A percentile compares a stretch with the other conserved stretches of the same genome.
These are phyloP conservation scores for Microplitis demolitor DNA, from an alignment of 1,140 invertebrate species.

Conservation along the genomic window DNA sequence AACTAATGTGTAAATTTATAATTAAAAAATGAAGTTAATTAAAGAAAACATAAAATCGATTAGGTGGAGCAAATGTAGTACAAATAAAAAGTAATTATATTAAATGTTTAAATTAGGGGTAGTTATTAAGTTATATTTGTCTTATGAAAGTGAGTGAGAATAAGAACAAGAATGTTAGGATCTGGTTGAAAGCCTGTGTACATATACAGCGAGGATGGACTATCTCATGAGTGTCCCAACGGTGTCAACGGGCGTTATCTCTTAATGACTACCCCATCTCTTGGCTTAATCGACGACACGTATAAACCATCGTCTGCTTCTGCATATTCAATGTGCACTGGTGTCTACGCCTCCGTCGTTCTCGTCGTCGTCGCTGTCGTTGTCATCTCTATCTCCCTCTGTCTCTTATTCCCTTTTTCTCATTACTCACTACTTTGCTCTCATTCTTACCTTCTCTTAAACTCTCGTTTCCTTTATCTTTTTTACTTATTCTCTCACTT, in stretches of 20 bases:
- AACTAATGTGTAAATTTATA: too few species aligned
- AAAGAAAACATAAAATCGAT: too few species aligned
- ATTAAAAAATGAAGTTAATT: too few species aligned
- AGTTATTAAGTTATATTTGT: too few species aligned
- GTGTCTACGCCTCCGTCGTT: slow-evolving; percentile 23
- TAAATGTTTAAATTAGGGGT: too few species aligned
- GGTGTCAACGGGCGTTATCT: slow-evolving; percentile 56
- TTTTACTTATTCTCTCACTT: neutral
- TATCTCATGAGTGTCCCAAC: slow-evolving; percentile 46
- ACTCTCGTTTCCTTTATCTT: neutral
- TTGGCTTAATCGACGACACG: slow-evolving; percentile 60
- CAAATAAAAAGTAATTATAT: too few species aligned
- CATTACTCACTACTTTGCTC: too few species aligned
- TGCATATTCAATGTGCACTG: slow-evolving; percentile 55
- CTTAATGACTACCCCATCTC: slow-evolving; percentile 60
- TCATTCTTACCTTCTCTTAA: too few species aligned
- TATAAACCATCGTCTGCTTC: slow-evolving; percentile 56
- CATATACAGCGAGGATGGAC: neutral
- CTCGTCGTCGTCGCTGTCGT: slow-evolving; percentile 6
- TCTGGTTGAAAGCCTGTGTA: neutral
- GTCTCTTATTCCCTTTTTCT: neutral
- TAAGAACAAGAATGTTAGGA: slow-evolving; percentile 9
- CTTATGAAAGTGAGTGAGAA: neutral
- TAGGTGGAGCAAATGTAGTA: too few species aligned
- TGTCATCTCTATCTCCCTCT: slow-evolving; percentile 29